phyloP scores from a whole-genome alignment of 2,113 vertebrate species.

The Lanius ludovicianus region DNA sequence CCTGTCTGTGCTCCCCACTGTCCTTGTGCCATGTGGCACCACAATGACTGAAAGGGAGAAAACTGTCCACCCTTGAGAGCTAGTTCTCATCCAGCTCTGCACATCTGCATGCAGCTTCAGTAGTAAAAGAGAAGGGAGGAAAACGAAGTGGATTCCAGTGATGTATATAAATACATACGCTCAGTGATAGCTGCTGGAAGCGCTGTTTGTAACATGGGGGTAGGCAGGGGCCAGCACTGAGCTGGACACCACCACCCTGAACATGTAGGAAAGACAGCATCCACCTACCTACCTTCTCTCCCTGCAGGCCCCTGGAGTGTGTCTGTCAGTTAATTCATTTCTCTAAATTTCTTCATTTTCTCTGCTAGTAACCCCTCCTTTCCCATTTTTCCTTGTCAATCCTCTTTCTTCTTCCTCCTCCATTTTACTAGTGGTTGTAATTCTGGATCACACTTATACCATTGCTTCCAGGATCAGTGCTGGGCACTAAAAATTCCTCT shows the following conservation, averaged over 20 bases:
- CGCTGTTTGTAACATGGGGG: rapidly evolving
- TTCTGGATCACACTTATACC: background rate
- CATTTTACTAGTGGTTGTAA: background rate
- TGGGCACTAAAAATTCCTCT: background rate
- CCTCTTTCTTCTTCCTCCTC: background rate
- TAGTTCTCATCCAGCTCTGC: background rate
- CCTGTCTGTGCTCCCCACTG: background rate
- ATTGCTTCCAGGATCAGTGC: background rate
- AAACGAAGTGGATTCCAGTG: background rate
- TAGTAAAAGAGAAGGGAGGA: background rate
- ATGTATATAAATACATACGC: background rate
- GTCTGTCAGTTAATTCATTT: background rate
- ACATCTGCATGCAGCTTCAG: background rate
- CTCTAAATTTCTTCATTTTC: background rate
- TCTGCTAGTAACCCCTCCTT: background rate
- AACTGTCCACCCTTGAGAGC: background rate
- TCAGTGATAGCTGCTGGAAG: background rate
- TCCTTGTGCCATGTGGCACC: rapidly evolving
- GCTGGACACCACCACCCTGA: background rate
- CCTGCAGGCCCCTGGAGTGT: background rate
- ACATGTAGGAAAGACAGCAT: background rate
- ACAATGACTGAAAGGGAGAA: background rate
- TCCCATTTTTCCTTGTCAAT: background rate
- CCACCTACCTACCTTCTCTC: background rate
- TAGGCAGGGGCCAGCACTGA: background rate